phyloP scores from a whole-genome alignment of 1,140 invertebrate species.

The Atta cephalotes region DNA sequence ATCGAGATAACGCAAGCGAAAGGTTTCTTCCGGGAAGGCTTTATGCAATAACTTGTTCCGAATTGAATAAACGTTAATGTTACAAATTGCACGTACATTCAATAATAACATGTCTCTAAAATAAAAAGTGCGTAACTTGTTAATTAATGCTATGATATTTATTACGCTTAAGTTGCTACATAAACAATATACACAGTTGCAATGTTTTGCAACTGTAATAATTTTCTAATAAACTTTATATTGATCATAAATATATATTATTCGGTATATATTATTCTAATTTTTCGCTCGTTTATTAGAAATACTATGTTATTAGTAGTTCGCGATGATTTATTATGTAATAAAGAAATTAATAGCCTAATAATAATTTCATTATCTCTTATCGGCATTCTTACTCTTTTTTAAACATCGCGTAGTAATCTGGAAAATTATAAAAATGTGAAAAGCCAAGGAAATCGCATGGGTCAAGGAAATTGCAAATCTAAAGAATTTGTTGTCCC shows the following conservation, averaged over 20 bases:
- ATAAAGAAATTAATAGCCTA: background rate
- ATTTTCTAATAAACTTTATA: background rate
- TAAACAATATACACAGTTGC: background rate
- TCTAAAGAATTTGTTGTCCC: background rate
- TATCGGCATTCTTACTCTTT: background rate
- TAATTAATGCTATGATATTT: background rate
- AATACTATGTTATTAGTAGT: too few species aligned
- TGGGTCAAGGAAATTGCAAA: background rate
- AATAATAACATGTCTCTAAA: background rate
- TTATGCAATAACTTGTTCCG: background rate
- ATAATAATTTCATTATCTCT: background rate
- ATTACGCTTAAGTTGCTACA: background rate
- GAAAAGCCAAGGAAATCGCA: background rate
- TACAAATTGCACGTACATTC: background rate
- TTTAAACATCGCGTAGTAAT: background rate
- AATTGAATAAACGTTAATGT: constrained; percentile 22
- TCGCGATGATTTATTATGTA: too few species aligned
- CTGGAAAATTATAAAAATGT: background rate
- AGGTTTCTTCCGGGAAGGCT: background rate
- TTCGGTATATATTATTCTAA: too few species aligned
- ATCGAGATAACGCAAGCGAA: background rate
- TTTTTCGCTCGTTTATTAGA: too few species aligned
- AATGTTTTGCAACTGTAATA: background rate
- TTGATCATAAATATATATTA: background rate
- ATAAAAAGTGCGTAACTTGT: background rate